Percentiles rank a stretch among this genome's conserved stretches.
phyloP scores from a whole-genome alignment of 2,797 vertebrate genomes.

The Falco peregrinus region DNA sequence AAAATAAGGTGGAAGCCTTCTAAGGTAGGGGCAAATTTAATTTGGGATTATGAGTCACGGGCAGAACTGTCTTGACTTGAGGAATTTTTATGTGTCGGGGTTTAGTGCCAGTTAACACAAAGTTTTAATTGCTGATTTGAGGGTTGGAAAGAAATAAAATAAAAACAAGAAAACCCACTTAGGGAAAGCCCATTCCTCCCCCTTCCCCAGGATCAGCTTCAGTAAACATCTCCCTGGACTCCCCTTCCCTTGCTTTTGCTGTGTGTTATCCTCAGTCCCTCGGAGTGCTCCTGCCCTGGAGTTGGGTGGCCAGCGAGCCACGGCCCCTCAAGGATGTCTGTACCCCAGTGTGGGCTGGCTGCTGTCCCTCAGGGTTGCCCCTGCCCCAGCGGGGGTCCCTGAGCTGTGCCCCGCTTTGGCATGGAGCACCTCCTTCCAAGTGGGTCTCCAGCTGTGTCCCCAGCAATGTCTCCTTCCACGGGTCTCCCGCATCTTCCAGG shows the following conservation, averaged over 20 bases:
- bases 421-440: not conserved
- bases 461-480: not conserved
- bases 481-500: not conserved
- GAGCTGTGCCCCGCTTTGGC: not conserved
- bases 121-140: not conserved
- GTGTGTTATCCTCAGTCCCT: not conserved
- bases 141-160: not conserved
- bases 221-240: not conserved
- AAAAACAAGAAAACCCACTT: not conserved
- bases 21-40: not conserved
- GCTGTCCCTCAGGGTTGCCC: not conserved
- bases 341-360: not conserved
- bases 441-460: not conserved
- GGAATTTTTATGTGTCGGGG: not conserved
- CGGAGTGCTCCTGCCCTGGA: not conserved
- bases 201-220: not conserved
- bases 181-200: not conserved
- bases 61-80: not conserved
- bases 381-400: not conserved
- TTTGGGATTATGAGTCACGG: not conserved
- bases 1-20: not conserved
- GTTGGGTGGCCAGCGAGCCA: fast-evolving
- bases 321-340: not conserved
- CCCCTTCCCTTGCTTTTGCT: not conserved
- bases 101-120: not conserved